Evolutionary conservation across 2,888 invertebrate species (phyloP), one percentile per base, ranked within the genome.

Genomic region (Amiota minor): DNA sequence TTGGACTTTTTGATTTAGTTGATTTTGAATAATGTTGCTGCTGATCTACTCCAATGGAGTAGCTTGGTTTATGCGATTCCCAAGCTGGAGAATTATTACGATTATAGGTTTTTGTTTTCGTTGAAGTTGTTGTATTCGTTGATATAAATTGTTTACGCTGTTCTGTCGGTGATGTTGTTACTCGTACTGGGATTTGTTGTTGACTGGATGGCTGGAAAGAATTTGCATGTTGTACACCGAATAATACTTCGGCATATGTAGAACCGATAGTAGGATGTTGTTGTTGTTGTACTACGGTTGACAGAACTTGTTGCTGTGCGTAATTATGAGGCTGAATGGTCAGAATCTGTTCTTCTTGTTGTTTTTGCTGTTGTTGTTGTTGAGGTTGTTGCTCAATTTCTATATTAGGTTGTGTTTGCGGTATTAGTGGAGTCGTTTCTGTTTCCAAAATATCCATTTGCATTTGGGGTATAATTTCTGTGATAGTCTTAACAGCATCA

Each of bases 121-220:
- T 79, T 47, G 80, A 84, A 74, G 79, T 83, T 62, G 77, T 77
- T 65, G 79, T 79, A 67, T 78, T 18, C 76, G 77, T 78, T 79
- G 78, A 78, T 23, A 75, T 80, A 90, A 76, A 74, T 77, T 76
- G 74, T 73, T 73, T 81, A 70, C 79, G 79, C 61, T 71, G 62
- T 76, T 78, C 76, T 68, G 79, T 80, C 61, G 77, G 78, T 70
- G 86, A 75, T 71, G 75, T 76, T 71, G 80, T 81, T 53, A 80
- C 68, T 72, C 85, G 85, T 75, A 83, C 80, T 80, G 84, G 79
- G 49, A 80, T 76, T 74, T 76, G 81, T 78, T 83, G 82, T 77
- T 87, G 88, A 83, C 86, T 88, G 92, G 92, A 92, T 92, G 92
- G 91, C 92, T 92, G 92, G 89, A 91, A 89, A 88, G 79, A 78